Conservation (phyloP, 2,797 vertebrate species). For the Antrozous pallidus region DNA sequence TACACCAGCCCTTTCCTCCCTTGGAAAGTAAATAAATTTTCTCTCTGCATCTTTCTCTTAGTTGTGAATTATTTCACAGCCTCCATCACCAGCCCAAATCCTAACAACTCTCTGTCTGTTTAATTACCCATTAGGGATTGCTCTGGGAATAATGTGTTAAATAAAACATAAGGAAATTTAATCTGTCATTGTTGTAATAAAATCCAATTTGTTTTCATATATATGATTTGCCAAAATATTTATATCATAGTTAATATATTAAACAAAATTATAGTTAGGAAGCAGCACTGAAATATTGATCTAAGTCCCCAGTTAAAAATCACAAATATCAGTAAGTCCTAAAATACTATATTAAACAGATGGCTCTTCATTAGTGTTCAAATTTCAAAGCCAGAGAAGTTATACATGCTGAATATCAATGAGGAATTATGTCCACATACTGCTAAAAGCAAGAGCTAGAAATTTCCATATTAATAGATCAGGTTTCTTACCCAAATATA, state of each 20-base stretch:
- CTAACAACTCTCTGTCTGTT: neutral
- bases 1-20: too few species aligned
- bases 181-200: conserved; percentile 57
- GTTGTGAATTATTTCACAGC: too few species aligned
- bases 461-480: neutral
- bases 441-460: neutral
- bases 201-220: conserved; percentile 60
- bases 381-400: conserved; percentile 63
- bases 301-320: conserved; percentile 65
- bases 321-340: conserved; percentile 57
- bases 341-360: conserved; percentile 69
- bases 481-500: neutral
- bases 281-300: conserved; percentile 52
- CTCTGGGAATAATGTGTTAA: conserved; percentile 61
- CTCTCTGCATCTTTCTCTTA: too few species aligned
- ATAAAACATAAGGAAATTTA: conserved; percentile 53
- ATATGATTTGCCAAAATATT: conserved; percentile 58
- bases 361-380: conserved; percentile 55
- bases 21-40: too few species aligned
- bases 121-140: conserved; percentile 54
- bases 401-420: conserved; percentile 46
- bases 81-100: too few species aligned
- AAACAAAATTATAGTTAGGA: conserved; percentile 65
- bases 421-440: neutral
- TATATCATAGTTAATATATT: conserved; percentile 29